Evolutionary conservation across 2,797 vertebrate species (phyloP).

Genomic region (Buphagus erythrorhynchus): DNA sequence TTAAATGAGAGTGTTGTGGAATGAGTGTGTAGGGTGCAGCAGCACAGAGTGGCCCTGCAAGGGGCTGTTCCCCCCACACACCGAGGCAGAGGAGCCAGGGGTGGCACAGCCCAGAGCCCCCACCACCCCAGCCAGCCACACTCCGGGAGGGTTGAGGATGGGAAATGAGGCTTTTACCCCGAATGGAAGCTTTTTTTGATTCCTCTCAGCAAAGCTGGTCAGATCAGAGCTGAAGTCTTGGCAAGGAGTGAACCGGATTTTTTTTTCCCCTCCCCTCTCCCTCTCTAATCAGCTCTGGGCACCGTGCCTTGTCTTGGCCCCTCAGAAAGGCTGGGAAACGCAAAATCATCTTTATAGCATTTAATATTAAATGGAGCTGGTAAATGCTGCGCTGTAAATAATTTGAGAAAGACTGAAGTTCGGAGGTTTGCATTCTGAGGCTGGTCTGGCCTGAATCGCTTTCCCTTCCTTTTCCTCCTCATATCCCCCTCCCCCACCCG

Average conservation of each 20-base stretch:
- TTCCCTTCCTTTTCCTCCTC: background rate
- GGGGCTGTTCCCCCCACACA: background rate
- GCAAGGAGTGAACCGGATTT: background rate
- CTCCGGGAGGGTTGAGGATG: background rate
- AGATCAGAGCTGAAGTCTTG: slow-evolving; percentile 22
- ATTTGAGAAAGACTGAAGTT: background rate
- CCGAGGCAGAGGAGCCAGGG: background rate
- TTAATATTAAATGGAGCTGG: background rate
- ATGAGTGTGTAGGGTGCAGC: slow-evolving; percentile 20
- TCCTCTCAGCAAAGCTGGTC: background rate
- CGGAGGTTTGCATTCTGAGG: background rate
- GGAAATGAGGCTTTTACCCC: background rate
- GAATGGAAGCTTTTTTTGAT: background rate
- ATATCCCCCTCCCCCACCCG: background rate
- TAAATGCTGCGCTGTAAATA: background rate
- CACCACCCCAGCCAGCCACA: background rate
- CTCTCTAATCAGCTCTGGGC: background rate
- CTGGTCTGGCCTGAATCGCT: background rate
- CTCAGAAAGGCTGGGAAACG: background rate
- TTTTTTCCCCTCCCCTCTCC: background rate
- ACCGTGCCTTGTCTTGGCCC: background rate
- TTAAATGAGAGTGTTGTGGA: slow-evolving; percentile 43
- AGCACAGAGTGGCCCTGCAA: background rate
- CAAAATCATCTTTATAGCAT: background rate
- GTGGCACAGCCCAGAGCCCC: background rate